Percentiles rank a stretch among this genome's conserved stretches.
These are phyloP conservation scores for Clostera curtula DNA, from an alignment of 2,888 invertebrate species.

Conservation along the genomic window DNA sequence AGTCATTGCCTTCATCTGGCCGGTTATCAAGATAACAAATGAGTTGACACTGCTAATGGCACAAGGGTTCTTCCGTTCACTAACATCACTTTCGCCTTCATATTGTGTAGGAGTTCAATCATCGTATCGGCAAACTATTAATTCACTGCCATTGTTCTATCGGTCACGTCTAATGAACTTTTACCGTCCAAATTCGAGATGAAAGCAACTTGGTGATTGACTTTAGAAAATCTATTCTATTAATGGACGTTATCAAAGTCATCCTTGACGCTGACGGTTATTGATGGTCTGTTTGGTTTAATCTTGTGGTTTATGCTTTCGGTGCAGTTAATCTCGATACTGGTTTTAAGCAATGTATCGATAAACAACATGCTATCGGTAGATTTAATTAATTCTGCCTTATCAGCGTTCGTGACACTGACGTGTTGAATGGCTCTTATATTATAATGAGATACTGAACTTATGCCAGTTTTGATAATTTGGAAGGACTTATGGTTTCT, in stretches of 20 bases:
- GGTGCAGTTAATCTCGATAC: too few relatives aligned
- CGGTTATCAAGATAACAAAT: too few relatives aligned
- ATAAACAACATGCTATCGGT: neutral
- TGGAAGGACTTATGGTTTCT: too few relatives aligned
- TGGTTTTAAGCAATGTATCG: neutral
- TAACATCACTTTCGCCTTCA: constrained; percentile 50
- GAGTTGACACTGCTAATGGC: too few relatives aligned
- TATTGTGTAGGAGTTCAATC: constrained; percentile 44
- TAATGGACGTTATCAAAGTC: constrained; percentile 38
- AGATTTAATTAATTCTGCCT: too few relatives aligned
- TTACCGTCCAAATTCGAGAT: constrained; percentile 39
- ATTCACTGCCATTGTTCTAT: constrained; percentile 46
- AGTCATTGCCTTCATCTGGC: too few relatives aligned
- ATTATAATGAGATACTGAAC: too few relatives aligned
- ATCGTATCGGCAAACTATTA: constrained; percentile 33
- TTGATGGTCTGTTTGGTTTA: constrained; percentile 20
- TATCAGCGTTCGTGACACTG: too few relatives aligned
- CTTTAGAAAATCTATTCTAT: constrained; percentile 39
- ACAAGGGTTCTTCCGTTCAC: constrained; percentile 38
- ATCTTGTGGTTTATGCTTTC: neutral
- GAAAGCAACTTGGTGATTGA: constrained; percentile 52
- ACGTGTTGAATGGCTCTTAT: too few relatives aligned
- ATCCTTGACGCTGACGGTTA: constrained; percentile 24
- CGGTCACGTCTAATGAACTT: constrained; percentile 50
- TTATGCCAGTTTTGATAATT: too few relatives aligned